Base-by-base conservation (phyloP, 2,797 vertebrate species). In the Sparus aurata region DNA sequence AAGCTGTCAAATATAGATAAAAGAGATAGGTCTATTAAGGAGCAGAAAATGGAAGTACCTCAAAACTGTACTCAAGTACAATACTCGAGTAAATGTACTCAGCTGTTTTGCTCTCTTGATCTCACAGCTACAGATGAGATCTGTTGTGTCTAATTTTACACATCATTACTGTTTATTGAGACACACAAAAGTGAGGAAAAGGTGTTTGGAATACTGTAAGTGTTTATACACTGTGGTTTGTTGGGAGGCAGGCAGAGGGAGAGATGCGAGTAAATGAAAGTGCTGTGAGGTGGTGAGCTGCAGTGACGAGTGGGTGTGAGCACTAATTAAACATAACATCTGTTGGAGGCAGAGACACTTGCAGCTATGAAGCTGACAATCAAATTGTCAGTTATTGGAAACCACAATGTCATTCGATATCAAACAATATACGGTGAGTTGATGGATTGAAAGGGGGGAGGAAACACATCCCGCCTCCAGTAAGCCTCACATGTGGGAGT, bases 321-420 rank as follows among this genome's bases (percentile, higher is more conserved):
- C 87, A 82, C 87, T 94, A 94, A 95, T 95, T 94, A 95, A 94
- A 94, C 79, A 85, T 76, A 89, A 87, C 91, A 94, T 94, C 89
- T 93, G 91, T 82, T 82, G 69, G 70, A 89, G 84, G 83, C 46
- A 46, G 69, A 80, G 63, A 67, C 82, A 74, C 52, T 69, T 71
- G 86, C 80, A 89, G 85, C 65, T 66, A 69, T 49, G 55, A 85
- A 78, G 73, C 81, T 63, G 69, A 69, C 90, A 68, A 85, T 89
- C 83, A 89, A 80, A 90, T 83, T 77, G 75, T 85, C 60, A 50
- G 68, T 63, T 34, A 73, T 88, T 85, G 75, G 76, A 91, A 89
- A 75, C 57, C 73, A 69, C 84, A 86, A 84, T 73, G 87, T 84
- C 81, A 74, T 78, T 78, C 69, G 59, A 72, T 77, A 81, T 74